Conservation (phyloP, 2,113 vertebrate species). For the Pomatostomus ruficeps region DNA sequence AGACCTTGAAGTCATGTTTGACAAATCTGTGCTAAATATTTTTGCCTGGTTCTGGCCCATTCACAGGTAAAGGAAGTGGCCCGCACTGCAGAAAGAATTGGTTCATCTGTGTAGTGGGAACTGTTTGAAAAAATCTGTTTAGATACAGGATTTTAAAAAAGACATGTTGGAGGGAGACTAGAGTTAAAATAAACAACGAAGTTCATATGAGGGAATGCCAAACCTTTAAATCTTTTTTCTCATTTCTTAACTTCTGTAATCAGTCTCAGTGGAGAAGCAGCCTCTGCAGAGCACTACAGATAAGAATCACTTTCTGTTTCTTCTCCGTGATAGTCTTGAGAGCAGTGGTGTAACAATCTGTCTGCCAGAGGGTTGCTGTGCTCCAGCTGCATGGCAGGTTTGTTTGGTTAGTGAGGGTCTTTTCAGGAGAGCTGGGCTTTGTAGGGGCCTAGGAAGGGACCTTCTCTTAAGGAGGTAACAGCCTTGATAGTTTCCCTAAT, state of each 20-base stretch:
- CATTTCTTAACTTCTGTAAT: not conserved
- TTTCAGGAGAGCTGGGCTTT: not conserved
- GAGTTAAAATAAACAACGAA: not conserved
- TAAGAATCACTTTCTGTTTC: not conserved
- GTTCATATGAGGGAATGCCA: not conserved
- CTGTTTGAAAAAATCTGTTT: not conserved
- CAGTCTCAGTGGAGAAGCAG: not conserved
- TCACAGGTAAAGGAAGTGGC: not conserved
- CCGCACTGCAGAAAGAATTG: not conserved
- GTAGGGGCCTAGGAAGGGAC: rapidly evolving
- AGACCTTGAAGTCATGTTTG: not conserved
- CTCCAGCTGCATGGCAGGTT: rapidly evolving
- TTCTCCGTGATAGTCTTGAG: not conserved
- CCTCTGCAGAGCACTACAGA: not conserved
- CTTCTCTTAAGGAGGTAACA: not conserved
- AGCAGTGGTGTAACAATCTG: not conserved
- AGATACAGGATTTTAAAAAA: not conserved
- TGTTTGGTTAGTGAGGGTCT: not conserved
- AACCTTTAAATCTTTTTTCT: not conserved
- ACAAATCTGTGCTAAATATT: not conserved
- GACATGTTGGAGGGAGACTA: not conserved
- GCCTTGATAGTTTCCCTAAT: not conserved
- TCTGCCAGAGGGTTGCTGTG: not conserved
- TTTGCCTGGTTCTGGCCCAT: not conserved
- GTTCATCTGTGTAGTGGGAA: not conserved